A percentile compares a stretch with the other conserved stretches of the same genome.
phyloP scores from a whole-genome alignment of 2,113 vertebrate species.

The Pungitius pungitius region DNA sequence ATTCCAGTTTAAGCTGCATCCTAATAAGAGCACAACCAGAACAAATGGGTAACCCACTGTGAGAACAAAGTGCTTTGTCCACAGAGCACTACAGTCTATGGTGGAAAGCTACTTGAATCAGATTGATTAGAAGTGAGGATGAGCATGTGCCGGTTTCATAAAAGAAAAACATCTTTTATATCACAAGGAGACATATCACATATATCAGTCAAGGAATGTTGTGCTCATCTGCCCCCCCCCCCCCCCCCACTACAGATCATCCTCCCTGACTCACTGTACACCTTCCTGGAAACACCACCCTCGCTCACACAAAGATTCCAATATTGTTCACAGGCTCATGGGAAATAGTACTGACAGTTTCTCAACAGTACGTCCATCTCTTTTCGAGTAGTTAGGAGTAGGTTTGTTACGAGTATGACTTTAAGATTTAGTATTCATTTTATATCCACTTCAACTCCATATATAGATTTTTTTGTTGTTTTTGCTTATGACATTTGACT shows the following conservation, averaged over 20 bases:
- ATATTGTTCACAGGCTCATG: constrained; percentile 35
- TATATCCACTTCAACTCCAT: background rate
- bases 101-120: background rate
- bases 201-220: constrained; percentile 21
- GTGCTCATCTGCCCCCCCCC: background rate
- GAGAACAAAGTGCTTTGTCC: background rate
- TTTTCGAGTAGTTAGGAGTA: too few relatives aligned
- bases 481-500: constrained; percentile 6
- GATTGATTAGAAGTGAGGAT: background rate
- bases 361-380: background rate
- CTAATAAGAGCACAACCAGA: background rate
- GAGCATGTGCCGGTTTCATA: background rate
- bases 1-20: background rate
- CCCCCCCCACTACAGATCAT: constrained; percentile 43
- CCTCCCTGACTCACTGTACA: constrained; percentile 57
- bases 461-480: background rate
- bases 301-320: constrained; percentile 23
- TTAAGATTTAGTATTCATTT: background rate
- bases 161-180: constrained; percentile 8
- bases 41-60: background rate
- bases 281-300: constrained; percentile 70
- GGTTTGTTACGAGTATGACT: constrained; percentile 6
- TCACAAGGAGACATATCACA: constrained; percentile 2
- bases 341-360: constrained; percentile 24
- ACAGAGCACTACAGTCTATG: background rate